A percentile compares a stretch with the other conserved stretches of the same genome.
phyloP scores from a whole-genome alignment of 2,797 vertebrate species.

The Florisuga fusca region DNA sequence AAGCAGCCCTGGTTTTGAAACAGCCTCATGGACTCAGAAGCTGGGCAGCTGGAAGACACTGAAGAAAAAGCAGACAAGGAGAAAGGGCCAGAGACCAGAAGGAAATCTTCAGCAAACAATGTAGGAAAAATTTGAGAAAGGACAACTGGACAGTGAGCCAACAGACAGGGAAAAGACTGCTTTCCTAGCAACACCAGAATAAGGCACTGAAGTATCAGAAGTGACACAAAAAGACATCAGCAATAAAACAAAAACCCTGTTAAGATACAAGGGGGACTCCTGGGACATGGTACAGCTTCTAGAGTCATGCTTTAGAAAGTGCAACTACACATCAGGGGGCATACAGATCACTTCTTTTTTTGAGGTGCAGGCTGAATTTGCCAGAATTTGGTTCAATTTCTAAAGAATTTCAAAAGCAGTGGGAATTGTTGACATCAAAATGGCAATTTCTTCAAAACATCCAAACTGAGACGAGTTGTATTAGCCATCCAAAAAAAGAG shows the following conservation, averaged over 20 bases:
- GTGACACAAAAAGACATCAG: neutral
- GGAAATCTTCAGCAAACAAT: neutral
- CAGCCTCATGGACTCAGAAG: accelerated
- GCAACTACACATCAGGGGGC: neutral
- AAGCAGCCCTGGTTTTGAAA: neutral
- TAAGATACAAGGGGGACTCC: accelerated
- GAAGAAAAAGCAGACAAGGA: neutral
- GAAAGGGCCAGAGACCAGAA: neutral
- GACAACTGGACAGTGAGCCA: neutral
- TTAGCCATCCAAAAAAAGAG: neutral
- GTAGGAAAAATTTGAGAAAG: constrained; percentile 3
- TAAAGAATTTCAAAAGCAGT: neutral
- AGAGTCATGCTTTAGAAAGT: neutral
- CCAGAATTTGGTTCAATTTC: neutral
- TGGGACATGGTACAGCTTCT: neutral
- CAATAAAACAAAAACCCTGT: neutral
- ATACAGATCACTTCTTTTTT: neutral
- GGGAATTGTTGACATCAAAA: neutral
- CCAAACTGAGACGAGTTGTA: neutral
- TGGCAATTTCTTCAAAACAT: neutral
- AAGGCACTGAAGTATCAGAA: neutral
- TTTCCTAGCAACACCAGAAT: accelerated
- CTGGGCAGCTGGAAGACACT: neutral
- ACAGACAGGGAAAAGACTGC: neutral
- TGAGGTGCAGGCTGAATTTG: neutral